phyloP scores from a whole-genome alignment of 2,797 vertebrate species.

The Melanotaenia maccullochi region DNA sequence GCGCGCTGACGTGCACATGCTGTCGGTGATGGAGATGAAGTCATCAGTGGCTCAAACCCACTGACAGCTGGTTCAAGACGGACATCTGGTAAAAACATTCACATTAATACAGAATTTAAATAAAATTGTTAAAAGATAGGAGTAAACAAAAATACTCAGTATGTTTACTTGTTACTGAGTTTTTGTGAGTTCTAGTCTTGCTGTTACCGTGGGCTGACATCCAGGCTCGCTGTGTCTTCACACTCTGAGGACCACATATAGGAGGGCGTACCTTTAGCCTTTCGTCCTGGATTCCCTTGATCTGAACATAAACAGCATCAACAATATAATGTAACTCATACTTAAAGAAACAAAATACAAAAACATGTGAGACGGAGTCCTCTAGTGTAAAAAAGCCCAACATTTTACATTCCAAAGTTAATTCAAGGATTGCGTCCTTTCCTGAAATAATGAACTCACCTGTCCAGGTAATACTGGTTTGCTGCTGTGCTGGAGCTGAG shows the following conservation, averaged over 20 bases:
- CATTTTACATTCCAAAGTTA: not conserved
- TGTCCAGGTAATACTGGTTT: constrained; percentile 53
- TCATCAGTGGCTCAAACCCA: constrained; percentile 67
- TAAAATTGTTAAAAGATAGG: not conserved
- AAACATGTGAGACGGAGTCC: not conserved
- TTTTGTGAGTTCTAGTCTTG: constrained; percentile 5
- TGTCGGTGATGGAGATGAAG: constrained; percentile 69
- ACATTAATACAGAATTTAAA: not conserved
- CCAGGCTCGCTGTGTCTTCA: constrained; percentile 76
- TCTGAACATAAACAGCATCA: constrained; percentile 57
- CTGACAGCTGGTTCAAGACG: constrained; percentile 53
- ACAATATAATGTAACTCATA: not conserved
- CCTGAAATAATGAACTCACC: constrained; percentile 46
- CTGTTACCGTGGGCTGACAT: constrained; percentile 83
- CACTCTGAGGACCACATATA: constrained; percentile 78
- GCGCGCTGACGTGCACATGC: constrained; percentile 73
- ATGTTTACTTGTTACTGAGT: not conserved
- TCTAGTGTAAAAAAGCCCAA: not conserved
- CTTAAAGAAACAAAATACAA: not conserved
- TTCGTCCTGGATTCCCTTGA: constrained; percentile 63
- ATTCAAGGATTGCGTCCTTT: not conserved
- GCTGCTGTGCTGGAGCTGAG: constrained; percentile 63
- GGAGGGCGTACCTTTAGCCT: constrained; percentile 79
- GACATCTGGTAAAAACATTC: constrained; percentile 68
- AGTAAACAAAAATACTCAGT: not conserved